phyloP scores from a whole-genome alignment of 2,888 invertebrate genomes.

The Scaptomyza cyrtandrae region DNA sequence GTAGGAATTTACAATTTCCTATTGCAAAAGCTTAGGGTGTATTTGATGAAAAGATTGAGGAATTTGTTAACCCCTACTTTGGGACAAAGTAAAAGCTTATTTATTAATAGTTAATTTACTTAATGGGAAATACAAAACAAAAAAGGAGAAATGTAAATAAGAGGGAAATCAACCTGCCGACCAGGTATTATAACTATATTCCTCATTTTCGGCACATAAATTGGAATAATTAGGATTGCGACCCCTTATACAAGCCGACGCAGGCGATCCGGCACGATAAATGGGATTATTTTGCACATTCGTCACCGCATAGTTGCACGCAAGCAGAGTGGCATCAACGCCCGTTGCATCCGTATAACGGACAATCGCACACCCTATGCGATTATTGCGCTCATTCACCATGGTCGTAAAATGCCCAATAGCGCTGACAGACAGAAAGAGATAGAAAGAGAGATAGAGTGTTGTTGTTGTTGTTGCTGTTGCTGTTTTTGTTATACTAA shows the following conservation, averaged over 20 bases:
- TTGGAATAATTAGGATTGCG: conserved; percentile 56
- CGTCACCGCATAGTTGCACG: conserved; percentile 72
- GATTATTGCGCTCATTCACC: conserved; percentile 69
- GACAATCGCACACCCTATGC: conserved; percentile 67
- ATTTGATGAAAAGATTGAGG: not conserved
- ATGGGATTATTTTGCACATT: conserved; percentile 63
- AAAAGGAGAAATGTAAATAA: conserved; percentile 7
- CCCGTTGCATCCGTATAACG: conserved; percentile 58
- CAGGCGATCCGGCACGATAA: conserved; percentile 63
- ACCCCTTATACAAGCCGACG: conserved; percentile 55
- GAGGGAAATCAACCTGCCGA: conserved; percentile 22
- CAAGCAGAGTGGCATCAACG: conserved; percentile 50
- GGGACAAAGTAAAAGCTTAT: conserved; percentile 21
- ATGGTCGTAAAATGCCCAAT: conserved; percentile 70
- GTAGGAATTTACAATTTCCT: not conserved
- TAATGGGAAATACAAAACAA: conserved; percentile 8
- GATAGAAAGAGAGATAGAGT: not conserved
- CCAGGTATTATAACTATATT: conserved; percentile 64
- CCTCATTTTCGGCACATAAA: conserved; percentile 60
- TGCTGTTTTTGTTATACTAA: conserved; percentile 34
- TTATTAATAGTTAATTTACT: not conserved
- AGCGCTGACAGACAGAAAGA: conserved; percentile 34
- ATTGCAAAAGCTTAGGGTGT: not conserved
- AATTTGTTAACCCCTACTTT: conserved; percentile 12
- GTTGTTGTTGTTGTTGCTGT: not conserved